phyloP scores from a whole-genome alignment of 2,113 vertebrate genomes.

The Tangachromis dhanisi region DNA sequence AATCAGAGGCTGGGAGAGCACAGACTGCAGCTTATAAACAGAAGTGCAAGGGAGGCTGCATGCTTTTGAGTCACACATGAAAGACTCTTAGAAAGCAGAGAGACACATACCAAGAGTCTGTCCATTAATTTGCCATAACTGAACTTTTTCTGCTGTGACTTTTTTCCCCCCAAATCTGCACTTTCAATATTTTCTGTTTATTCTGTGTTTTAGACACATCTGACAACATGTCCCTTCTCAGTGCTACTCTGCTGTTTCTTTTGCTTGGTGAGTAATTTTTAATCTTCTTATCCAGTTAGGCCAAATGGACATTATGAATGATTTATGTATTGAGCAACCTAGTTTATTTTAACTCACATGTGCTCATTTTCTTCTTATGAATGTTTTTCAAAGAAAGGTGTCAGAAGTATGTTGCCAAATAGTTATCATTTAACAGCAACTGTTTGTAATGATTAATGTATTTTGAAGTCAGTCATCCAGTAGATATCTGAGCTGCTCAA shows the following conservation, averaged over 20 bases:
- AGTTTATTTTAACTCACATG: neutral
- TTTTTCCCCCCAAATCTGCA: neutral
- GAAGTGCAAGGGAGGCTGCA: neutral
- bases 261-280: constrained; percentile 61
- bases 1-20: constrained; percentile 37
- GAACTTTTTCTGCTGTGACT: neutral
- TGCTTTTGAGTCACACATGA: neutral
- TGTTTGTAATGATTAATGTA: neutral
- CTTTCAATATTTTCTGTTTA: neutral
- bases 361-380: neutral
- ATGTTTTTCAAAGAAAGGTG: neutral
- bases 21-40: neutral
- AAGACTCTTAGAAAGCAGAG: neutral
- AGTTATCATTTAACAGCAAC: neutral
- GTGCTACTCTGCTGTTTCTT: constrained; percentile 32
- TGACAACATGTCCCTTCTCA: constrained; percentile 59
- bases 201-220: neutral
- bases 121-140: neutral
- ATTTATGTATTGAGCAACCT: neutral
- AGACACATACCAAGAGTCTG: neutral
- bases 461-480: neutral
- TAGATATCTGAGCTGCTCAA: neutral
- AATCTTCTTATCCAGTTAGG: neutral
- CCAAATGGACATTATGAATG: neutral
- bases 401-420: neutral